Evolutionary conservation across 1,140 invertebrate genomes (phyloP).

Genomic region (Berghia stephanieae): DNA sequence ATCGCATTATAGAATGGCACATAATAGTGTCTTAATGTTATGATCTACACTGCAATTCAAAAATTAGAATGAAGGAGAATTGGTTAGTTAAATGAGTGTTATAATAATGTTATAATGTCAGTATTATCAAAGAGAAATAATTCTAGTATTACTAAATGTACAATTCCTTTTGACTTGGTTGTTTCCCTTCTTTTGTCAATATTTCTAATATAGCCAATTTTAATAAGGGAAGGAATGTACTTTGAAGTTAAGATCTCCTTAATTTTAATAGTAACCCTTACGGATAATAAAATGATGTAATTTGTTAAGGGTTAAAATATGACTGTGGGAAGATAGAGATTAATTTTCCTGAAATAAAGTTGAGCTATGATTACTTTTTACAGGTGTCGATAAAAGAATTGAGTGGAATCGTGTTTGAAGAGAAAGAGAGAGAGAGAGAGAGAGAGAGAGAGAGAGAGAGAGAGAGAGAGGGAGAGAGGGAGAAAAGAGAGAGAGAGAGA

Average conservation of each 20-base stretch:
- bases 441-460: background rate
- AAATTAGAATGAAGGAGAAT: background rate
- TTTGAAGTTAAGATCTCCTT: slow-evolving; percentile 45
- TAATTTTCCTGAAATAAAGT: background rate
- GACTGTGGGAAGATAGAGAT: background rate
- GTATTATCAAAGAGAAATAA: background rate
- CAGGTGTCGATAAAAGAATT: background rate
- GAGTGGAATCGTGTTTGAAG: background rate
- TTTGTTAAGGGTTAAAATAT: background rate
- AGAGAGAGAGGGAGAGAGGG: background rate
- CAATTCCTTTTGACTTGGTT: slow-evolving; percentile 56
- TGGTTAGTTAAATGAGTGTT: background rate
- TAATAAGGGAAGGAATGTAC: slow-evolving; percentile 59
- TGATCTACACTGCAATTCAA: slow-evolving; percentile 21
- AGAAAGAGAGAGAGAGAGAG: background rate
- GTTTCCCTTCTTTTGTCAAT: slow-evolving; percentile 62
- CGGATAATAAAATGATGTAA: background rate
- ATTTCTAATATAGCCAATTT: slow-evolving; percentile 62
- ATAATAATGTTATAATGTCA: no score
- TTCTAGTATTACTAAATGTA: no score
- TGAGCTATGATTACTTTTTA: background rate
- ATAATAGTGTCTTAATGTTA: no score
- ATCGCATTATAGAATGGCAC: no score
- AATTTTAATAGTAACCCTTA: background rate
- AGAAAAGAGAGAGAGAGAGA: background rate